Conservation (phyloP, 2,113 vertebrate genomes). For the Potamarius usumacintae region DNA sequence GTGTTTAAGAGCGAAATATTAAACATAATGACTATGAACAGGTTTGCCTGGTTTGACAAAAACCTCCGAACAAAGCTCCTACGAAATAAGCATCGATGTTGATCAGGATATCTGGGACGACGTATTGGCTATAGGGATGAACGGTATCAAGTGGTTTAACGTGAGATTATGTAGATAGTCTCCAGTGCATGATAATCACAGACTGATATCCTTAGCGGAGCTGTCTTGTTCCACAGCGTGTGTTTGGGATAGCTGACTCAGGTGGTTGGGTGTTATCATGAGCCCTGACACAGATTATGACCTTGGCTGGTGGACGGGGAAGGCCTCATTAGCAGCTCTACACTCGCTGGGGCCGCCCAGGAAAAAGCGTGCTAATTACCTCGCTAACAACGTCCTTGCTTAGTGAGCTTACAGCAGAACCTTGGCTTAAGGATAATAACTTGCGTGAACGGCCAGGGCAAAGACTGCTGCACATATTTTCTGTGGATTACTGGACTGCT, state of each 20-base stretch:
- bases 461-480: constrained; percentile 69
- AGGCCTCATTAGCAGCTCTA: constrained; percentile 70
- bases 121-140: constrained; percentile 54
- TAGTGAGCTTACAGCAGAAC: constrained; percentile 68
- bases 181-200: constrained; percentile 65
- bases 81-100: not conserved
- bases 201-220: constrained; percentile 73
- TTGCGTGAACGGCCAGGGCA: constrained; percentile 66
- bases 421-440: constrained; percentile 69
- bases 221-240: constrained; percentile 55
- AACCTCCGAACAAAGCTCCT: not conserved
- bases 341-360: constrained; percentile 65
- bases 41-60: not conserved
- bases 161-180: constrained; percentile 70
- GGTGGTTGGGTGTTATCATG: constrained; percentile 72
- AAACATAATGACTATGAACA: not conserved
- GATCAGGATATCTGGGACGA: constrained; percentile 60
- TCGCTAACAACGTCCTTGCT: constrained; percentile 74
- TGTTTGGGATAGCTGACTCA: constrained; percentile 79
- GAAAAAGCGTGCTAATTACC: constrained; percentile 77
- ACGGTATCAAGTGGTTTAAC: constrained; percentile 66
- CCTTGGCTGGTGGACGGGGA: constrained; percentile 73
- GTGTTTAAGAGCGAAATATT: not conserved
- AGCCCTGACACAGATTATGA: constrained; percentile 63
- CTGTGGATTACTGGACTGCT: constrained; percentile 59